A percentile compares a stretch with the other conserved stretches of the same genome.
These are phyloP conservation scores for Campopleginae sp. DNA, from an alignment of 2,888 invertebrate species.

Conservation along the genomic window DNA sequence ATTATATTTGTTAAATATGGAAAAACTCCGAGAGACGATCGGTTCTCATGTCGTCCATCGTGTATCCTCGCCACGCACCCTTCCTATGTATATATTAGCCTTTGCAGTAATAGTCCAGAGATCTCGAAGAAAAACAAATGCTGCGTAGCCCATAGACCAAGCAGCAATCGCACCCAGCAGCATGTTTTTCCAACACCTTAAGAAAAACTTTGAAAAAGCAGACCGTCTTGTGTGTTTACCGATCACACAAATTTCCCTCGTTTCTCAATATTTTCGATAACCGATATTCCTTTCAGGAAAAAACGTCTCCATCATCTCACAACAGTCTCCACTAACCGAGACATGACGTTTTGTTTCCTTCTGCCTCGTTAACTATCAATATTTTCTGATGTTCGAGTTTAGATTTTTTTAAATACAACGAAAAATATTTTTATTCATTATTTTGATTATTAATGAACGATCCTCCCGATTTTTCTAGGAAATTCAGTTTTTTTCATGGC, in stretches of 20 bases:
- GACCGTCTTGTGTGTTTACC: not conserved
- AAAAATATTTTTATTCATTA: too few relatives aligned
- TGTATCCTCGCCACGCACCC: slow-evolving; percentile 31
- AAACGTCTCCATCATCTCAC: not conserved
- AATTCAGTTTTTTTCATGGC: too few relatives aligned
- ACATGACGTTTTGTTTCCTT: not conserved
- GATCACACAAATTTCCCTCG: slow-evolving; percentile 13
- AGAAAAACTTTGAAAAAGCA: slow-evolving; percentile 36
- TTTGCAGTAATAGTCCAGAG: slow-evolving; percentile 61
- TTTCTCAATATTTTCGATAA: not conserved
- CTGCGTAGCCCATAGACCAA: slow-evolving; percentile 35
- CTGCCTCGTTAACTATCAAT: too few relatives aligned
- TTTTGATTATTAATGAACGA: too few relatives aligned
- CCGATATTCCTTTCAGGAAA: not conserved
- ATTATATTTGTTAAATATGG: slow-evolving; percentile 73
- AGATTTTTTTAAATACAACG: too few relatives aligned
- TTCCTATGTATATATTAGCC: slow-evolving; percentile 50
- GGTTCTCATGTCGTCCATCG: slow-evolving; percentile 50
- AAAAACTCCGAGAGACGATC: slow-evolving; percentile 65
- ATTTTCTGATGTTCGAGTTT: too few relatives aligned
- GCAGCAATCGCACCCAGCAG: slow-evolving; percentile 20
- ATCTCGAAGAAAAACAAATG: slow-evolving; percentile 63
- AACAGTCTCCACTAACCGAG: not conserved
- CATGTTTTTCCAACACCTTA: slow-evolving; percentile 76
- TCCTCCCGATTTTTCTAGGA: too few relatives aligned